Base-by-base conservation (phyloP, 2,113 vertebrate genomes). In the Pelvicachromis taeniatus region DNA sequence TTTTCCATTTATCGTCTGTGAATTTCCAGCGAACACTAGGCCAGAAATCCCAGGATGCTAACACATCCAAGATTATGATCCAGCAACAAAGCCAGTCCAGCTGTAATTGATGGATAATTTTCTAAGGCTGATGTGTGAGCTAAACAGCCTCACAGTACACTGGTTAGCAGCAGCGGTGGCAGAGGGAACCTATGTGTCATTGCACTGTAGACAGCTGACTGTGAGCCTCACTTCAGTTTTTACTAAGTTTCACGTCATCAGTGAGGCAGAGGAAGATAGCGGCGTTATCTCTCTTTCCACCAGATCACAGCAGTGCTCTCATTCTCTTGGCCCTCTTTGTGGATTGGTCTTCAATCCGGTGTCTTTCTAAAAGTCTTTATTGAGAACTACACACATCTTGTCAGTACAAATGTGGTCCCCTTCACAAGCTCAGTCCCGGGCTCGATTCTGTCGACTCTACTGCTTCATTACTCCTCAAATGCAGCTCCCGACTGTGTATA, bases 141-240 rank as follows among this genome's bases (percentile, higher is more conserved):
- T 61, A 6, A 8, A 42, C 54, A 16, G 61, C 58, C 53, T 73
- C 63, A 79, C 77, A 80, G 81, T 84, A 79, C 85, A 38, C 61
- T 87, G 82, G 81, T 85, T 81, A 90, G 92, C 88, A 88, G 89
- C 91, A 91, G 86, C 40, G 38, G 91, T 89, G 89, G 83, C 80
- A 85, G 84, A 85, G 82, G 91, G 93, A 93, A 93, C 45, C 45
- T 83, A 80, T 93, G 93, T 79, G 93, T 93, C 92, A 92, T 87
- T 87, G 85, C 68, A 85, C 82, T 55, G 82, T 4, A 83, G 90
- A 89, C 90, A 91, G 83, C 91, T 90, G 90, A 87, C 87, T 77
- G 78, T 77, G 83, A 75, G 21, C 48, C 48, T 85, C 83, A 84
- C 88, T 91, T 84, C 58, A 33, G 85, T 83, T 93, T 86, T 86